A percentile compares a stretch with the other conserved stretches of the same genome.
Evolutionary conservation across 2,888 invertebrate genomes (phyloP).

Genomic region (Xylota segnis): DNA sequence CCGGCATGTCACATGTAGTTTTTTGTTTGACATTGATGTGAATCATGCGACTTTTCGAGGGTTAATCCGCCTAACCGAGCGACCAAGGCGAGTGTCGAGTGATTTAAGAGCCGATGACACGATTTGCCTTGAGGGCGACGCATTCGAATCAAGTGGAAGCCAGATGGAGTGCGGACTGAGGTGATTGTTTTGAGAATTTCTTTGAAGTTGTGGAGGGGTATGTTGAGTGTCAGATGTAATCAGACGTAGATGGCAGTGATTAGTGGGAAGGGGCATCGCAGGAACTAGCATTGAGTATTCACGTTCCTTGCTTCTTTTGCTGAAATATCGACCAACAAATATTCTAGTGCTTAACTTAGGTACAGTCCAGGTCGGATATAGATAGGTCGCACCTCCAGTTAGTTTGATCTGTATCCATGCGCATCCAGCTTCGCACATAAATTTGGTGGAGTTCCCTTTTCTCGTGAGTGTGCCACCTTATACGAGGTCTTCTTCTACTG

Average conservation of each 20-base stretch:
- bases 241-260: neutral
- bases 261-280: too few species aligned
- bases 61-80: slow-evolving; percentile 38
- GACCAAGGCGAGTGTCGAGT: slow-evolving; percentile 38
- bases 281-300: too few species aligned
- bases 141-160: slow-evolving; percentile 39
- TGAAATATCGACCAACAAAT: too few species aligned
- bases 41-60: slow-evolving; percentile 65
- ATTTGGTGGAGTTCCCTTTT: too few species aligned
- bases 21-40: slow-evolving; percentile 68
- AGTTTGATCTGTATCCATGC: too few species aligned
- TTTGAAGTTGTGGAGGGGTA: slow-evolving; percentile 3
- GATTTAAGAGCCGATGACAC: slow-evolving; percentile 62
- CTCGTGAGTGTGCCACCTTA: too few species aligned
- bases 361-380: too few species aligned
- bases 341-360: too few species aligned
- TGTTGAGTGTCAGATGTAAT: neutral
- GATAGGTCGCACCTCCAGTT: too few species aligned
- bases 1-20: slow-evolving; percentile 46
- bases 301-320: too few species aligned
- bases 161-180: neutral
- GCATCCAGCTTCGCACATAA: too few species aligned
- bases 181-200: neutral
- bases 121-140: slow-evolving; percentile 42
- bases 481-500: too few species aligned